Conservation (phyloP, 2,113 vertebrate species). For the Tetrax tetrax region DNA sequence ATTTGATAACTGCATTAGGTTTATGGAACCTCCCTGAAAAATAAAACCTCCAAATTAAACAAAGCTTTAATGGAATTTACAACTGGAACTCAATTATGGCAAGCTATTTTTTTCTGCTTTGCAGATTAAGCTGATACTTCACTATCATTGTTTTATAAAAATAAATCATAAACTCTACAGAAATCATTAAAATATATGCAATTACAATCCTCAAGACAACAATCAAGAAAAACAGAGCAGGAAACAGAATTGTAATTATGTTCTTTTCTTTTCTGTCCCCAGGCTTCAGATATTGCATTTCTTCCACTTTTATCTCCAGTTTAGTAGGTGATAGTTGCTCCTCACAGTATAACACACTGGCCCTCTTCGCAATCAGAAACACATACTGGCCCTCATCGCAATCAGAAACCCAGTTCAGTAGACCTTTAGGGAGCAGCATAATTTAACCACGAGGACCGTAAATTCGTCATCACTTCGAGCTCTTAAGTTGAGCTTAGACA, state of each 20-base stretch:
- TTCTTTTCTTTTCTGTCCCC: background rate
- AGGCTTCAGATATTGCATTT: background rate
- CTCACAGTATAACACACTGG: background rate
- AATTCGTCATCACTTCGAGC: background rate
- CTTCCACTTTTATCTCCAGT: background rate
- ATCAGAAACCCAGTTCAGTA: background rate
- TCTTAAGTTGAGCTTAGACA: background rate
- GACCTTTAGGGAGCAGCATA: background rate
- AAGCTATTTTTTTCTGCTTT: background rate
- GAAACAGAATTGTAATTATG: background rate
- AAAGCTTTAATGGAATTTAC: constrained; percentile 2
- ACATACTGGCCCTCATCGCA: too few species aligned
- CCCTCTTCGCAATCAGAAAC: too few species aligned
- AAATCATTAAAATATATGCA: background rate
- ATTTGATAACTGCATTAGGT: background rate
- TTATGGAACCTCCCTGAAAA: background rate
- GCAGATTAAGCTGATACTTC: background rate
- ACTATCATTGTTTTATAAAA: background rate
- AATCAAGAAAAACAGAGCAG: background rate
- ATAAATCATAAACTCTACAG: background rate
- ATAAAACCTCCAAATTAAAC: background rate
- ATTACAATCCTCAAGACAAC: background rate
- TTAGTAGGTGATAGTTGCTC: background rate
- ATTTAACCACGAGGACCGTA: too few species aligned
- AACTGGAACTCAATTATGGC: background rate